Evolutionary conservation across 2,888 invertebrate species (phyloP).

Genomic region (Ecliptopera silaceata): DNA sequence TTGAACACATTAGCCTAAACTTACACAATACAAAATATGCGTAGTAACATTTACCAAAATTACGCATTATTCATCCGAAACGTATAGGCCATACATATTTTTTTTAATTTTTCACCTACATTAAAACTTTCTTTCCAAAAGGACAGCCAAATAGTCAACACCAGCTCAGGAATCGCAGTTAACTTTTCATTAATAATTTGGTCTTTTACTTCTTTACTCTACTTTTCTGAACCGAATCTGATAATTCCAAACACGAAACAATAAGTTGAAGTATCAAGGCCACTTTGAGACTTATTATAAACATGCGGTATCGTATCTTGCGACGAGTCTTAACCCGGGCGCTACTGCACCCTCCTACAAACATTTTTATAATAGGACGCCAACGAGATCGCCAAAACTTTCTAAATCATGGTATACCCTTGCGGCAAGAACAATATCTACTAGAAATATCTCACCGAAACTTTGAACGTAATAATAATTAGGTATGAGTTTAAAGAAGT

Average conservation of each 20-base stretch:
- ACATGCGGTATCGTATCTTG: slow-evolving; percentile 67
- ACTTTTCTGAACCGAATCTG: slow-evolving; percentile 76
- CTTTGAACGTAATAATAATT: slow-evolving; percentile 60
- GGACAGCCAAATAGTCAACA: slow-evolving; percentile 81
- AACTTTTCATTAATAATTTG: slow-evolving; percentile 71
- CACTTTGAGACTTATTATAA: slow-evolving; percentile 80
- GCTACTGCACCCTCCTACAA: slow-evolving; percentile 44
- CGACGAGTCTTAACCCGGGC: slow-evolving; percentile 63
- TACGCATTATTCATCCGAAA: slow-evolving; percentile 78
- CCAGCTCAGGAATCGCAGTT: slow-evolving; percentile 75
- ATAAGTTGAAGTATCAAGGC: slow-evolving; percentile 80
- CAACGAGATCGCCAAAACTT: slow-evolving; percentile 74
- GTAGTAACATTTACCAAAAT: slow-evolving; percentile 83
- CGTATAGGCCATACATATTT: slow-evolving; percentile 79
- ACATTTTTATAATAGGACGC: slow-evolving; percentile 57
- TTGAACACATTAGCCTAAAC: slow-evolving; percentile 90
- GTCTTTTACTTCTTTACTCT: slow-evolving; percentile 79
- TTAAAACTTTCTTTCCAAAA: slow-evolving; percentile 76
- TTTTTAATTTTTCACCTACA: slow-evolving; percentile 63
- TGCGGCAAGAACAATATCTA: slow-evolving; percentile 75
- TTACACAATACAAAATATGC: slow-evolving; percentile 83
- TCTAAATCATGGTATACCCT: slow-evolving; percentile 78
- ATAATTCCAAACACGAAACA: slow-evolving; percentile 77
- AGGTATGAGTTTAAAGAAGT: slow-evolving; percentile 58
- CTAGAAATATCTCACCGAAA: slow-evolving; percentile 73